These are phyloP conservation scores for Calliphora vicina DNA, from an alignment of 1,140 invertebrate genomes.

Conservation along the genomic window DNA sequence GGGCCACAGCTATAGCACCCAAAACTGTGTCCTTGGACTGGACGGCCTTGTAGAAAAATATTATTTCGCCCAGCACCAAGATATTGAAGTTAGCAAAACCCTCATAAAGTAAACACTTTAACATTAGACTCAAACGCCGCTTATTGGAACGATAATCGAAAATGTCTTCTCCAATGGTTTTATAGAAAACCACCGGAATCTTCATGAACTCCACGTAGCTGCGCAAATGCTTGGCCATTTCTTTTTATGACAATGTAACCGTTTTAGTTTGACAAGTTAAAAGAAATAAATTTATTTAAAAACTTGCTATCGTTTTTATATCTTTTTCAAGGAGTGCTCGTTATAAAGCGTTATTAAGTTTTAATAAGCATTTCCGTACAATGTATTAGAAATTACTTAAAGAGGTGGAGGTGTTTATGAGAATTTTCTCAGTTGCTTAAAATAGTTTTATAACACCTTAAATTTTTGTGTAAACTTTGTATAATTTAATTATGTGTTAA, in stretches of 20 bases:
- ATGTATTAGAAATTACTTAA: too few relatives aligned
- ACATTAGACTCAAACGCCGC: slow-evolving; percentile 37
- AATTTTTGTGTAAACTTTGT: too few relatives aligned
- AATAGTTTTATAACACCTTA: too few relatives aligned
- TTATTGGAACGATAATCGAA: slow-evolving; percentile 52
- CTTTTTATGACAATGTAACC: background rate
- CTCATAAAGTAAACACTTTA: slow-evolving; percentile 49
- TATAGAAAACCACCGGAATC: slow-evolving; percentile 51
- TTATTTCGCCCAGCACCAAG: slow-evolving; percentile 49
- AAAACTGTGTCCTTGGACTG: slow-evolving; percentile 51
- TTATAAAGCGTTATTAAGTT: too few relatives aligned
- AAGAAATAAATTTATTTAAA: too few relatives aligned
- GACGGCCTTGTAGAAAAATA: slow-evolving; percentile 50
- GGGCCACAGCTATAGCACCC: slow-evolving; percentile 53
- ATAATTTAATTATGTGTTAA: too few relatives aligned
- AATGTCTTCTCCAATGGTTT: slow-evolving; percentile 56
- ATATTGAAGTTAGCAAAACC: slow-evolving; percentile 56
- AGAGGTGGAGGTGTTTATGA: too few relatives aligned
- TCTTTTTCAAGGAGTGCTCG: too few relatives aligned
- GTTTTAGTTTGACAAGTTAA: background rate
- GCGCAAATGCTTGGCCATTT: background rate
- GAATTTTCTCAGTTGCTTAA: too few relatives aligned
- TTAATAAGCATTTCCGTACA: too few relatives aligned
- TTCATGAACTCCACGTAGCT: slow-evolving; percentile 50
- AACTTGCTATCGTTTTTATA: too few relatives aligned